These are phyloP conservation scores for Danio rerio DNA, from an alignment of 2,113 vertebrate genomes.

Conservation along the genomic window DNA sequence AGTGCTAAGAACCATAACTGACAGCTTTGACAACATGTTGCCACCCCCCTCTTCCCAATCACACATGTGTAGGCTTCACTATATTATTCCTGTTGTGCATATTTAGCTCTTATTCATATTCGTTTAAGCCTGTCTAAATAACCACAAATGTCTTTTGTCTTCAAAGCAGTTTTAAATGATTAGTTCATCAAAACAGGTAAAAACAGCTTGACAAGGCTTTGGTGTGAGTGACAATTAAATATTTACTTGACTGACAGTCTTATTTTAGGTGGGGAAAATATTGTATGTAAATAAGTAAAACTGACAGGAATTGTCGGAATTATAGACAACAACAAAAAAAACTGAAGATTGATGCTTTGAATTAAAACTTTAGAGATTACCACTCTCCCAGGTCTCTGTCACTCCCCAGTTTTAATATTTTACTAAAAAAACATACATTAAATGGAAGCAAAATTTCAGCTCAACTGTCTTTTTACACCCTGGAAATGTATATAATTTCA, in stretches of 20 bases:
- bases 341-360: background rate
- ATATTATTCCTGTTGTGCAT: constrained; percentile 13
- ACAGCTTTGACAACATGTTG: constrained; percentile 43
- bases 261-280: constrained; percentile 20
- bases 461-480: too few relatives aligned
- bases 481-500: too few relatives aligned
- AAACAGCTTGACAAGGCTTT: too few relatives aligned
- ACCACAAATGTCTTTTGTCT: constrained; percentile 37
- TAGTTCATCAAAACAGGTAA: too few relatives aligned
- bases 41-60: constrained; percentile 18
- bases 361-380: background rate
- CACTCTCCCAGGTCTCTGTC: too few relatives aligned
- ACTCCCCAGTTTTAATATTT: too few relatives aligned
- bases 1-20: constrained; percentile 23
- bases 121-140: constrained; percentile 33
- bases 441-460: too few relatives aligned
- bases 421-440: too few relatives aligned
- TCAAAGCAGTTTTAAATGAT: too few relatives aligned
- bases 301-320: background rate
- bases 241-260: background rate
- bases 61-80: background rate
- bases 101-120: constrained; percentile 39
- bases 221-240: background rate
- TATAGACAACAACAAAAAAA: background rate
- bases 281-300: background rate